Percentiles rank a stretch among this genome's conserved stretches.
phyloP scores from a whole-genome alignment of 2,797 vertebrate genomes.

The Aplochiton taeniatus region DNA sequence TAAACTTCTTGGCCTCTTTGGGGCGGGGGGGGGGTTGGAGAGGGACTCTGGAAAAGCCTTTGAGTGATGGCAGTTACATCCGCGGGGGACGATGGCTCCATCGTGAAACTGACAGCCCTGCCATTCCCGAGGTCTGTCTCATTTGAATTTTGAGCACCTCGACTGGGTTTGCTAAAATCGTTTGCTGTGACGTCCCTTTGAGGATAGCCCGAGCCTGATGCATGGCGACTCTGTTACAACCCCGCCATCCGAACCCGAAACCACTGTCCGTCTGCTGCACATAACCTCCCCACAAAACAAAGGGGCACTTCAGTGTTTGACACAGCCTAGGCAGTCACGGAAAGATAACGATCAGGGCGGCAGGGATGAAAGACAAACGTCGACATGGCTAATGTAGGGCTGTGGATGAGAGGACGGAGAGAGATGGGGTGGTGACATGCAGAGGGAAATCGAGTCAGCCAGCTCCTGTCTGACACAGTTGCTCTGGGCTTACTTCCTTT shows the following conservation, averaged over 20 bases:
- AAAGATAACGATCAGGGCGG: conserved; percentile 36
- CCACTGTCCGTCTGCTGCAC: conserved; percentile 46
- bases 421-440: not conserved
- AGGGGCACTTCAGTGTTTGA: conserved; percentile 20
- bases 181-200: conserved; percentile 69
- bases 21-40: conserved; percentile 55
- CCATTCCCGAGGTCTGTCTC: conserved; percentile 77
- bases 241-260: conserved; percentile 56
- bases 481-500: conserved; percentile 66
- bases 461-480: conserved; percentile 58
- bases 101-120: conserved; percentile 71
- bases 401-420: conserved; percentile 36
- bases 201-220: conserved; percentile 63
- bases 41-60: conserved; percentile 64
- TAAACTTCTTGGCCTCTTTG: conserved; percentile 75
- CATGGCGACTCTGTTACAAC: conserved; percentile 49
- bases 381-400: conserved; percentile 41
- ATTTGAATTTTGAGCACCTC: conserved; percentile 70
- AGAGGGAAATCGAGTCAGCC: conserved; percentile 56
- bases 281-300: conserved; percentile 14
- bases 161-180: conserved; percentile 68
- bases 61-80: conserved; percentile 75
- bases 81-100: conserved; percentile 72
- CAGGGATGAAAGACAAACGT: conserved; percentile 55
- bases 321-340: conserved; percentile 39